phyloP scores from a whole-genome alignment of 2,113 vertebrate genomes.

The Alosa alosa region DNA sequence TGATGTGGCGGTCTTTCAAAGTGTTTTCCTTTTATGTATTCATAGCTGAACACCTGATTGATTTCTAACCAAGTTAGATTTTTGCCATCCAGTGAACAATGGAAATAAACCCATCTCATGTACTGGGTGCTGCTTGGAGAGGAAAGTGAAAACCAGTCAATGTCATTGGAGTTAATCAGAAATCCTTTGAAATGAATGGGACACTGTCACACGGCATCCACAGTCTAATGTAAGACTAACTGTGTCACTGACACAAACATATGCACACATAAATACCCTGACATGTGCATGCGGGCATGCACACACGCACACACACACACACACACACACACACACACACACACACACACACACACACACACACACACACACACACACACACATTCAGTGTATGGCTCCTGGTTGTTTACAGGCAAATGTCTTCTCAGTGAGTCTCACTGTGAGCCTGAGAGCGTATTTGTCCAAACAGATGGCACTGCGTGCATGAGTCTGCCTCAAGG shows the following conservation, averaged over 20 bases:
- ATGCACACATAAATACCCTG: background rate
- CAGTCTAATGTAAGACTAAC: background rate
- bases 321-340: slow-evolving; percentile 11
- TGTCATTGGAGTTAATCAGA: background rate
- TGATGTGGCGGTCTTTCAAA: background rate
- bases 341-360: background rate
- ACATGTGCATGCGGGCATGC: background rate
- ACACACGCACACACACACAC: slow-evolving; percentile 7
- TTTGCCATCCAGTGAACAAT: background rate
- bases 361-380: slow-evolving; percentile 13
- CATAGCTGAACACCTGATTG: background rate
- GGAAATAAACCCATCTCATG: background rate
- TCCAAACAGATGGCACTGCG: slow-evolving; percentile 73
- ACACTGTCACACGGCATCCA: slow-evolving; percentile 30
- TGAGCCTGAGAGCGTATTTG: slow-evolving; percentile 65
- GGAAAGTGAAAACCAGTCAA: background rate
- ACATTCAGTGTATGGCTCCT: background rate
- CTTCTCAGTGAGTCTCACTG: slow-evolving; percentile 54
- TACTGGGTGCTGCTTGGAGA: background rate
- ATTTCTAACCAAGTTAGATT: background rate
- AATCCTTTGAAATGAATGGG: background rate
- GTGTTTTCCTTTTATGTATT: background rate
- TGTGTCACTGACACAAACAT: slow-evolving; percentile 18
- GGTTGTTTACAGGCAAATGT: slow-evolving; percentile 12
- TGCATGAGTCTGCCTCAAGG: slow-evolving; percentile 62